Evolutionary conservation across 2,888 invertebrate genomes (phyloP).

Genomic region (Orthonychiurus folsomi): DNA sequence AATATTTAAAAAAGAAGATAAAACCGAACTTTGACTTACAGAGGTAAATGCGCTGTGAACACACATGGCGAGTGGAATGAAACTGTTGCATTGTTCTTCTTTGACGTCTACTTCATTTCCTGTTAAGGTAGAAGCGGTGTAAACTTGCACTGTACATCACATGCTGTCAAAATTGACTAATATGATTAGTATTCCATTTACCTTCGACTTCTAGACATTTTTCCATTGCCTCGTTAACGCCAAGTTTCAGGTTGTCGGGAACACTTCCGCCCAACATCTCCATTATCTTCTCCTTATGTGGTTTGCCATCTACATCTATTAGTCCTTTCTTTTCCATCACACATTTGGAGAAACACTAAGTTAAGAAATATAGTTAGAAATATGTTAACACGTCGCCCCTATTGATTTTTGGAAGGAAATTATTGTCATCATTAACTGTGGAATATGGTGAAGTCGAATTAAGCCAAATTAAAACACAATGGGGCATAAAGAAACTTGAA

Average conservation of each 20-base stretch:
- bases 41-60: background rate
- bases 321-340: constrained; percentile 1
- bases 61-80: background rate
- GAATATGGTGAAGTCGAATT: no score
- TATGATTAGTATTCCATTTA: no score
- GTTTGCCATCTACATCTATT: background rate
- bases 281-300: constrained; percentile 4
- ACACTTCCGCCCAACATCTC: background rate
- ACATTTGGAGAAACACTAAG: constrained; percentile 6
- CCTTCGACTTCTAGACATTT: constrained; percentile 4
- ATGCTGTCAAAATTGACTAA: no score
- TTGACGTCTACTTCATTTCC: constrained; percentile 1
- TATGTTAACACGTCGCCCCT: no score
- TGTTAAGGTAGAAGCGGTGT: background rate
- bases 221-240: background rate
- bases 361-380: no score
- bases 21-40: no score
- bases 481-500: no score
- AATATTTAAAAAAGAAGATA: no score
- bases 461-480: no score
- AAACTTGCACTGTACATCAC: no score
- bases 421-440: no score
- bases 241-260: background rate
- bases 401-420: no score
- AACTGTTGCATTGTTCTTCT: background rate